These are phyloP conservation scores for Leptinotarsa defecta DNA, from an alignment of 1,140 invertebrate species.

Conservation along the genomic window DNA sequence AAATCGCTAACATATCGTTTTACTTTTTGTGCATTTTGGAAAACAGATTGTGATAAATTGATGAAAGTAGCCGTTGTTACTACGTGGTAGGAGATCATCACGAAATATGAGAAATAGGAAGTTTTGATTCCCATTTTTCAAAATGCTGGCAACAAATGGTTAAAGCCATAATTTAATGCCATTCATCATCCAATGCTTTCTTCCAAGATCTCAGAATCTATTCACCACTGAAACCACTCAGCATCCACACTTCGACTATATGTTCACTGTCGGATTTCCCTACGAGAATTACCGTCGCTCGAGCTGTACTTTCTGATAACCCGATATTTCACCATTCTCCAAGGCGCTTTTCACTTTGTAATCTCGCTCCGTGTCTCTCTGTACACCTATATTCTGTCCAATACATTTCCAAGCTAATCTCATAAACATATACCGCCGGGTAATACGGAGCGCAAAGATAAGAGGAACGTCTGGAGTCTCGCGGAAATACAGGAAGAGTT, in stretches of 20 bases:
- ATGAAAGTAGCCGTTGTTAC: too few relatives aligned
- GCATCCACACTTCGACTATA: neutral
- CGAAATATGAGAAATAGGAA: too few relatives aligned
- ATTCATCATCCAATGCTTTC: too few relatives aligned
- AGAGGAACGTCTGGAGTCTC: slow-evolving; percentile 8
- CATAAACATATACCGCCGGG: slow-evolving; percentile 18
- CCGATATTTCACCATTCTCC: slow-evolving; percentile 5
- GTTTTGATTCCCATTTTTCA: too few relatives aligned
- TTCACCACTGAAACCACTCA: neutral
- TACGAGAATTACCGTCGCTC: neutral
- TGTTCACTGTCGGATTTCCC: neutral
- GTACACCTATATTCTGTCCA: slow-evolving; percentile 21
- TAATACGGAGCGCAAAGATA: slow-evolving; percentile 11
- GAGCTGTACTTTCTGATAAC: slow-evolving; percentile 2
- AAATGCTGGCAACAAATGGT: too few relatives aligned
- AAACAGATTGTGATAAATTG: too few relatives aligned
- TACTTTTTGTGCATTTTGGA: too few relatives aligned
- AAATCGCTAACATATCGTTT: too few relatives aligned
- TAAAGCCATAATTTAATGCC: too few relatives aligned
- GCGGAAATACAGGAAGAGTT: slow-evolving; percentile 1
- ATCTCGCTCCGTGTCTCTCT: slow-evolving; percentile 10
- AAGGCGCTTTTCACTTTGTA: slow-evolving; percentile 3
- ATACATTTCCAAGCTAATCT: slow-evolving; percentile 19
- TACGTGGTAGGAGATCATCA: too few relatives aligned
- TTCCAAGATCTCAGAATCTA: too few relatives aligned